Base-by-base conservation (phyloP, 2,797 vertebrate species). In the Helostoma temminkii region DNA sequence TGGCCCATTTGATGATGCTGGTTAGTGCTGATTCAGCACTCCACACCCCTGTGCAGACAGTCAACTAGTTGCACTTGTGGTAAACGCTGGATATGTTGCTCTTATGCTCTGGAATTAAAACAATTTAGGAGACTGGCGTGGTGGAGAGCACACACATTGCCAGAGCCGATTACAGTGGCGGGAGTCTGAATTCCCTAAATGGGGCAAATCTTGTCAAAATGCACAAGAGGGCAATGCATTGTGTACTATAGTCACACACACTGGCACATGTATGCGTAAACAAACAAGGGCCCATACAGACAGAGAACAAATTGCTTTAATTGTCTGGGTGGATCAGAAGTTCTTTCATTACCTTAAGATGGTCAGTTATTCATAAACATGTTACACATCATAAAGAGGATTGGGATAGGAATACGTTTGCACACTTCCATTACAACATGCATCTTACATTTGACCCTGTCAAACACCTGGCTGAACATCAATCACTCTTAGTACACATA, bases 11-110 rank as follows among this genome's bases (percentile, higher is more conserved):
- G 70, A 60, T 54, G 54, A 18, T 46, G 59, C 21, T 63, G 58
- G 68, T 78, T 83, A 84, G 91, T 86, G 86, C 89, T 89, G 86
- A 89, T 66, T 91, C 82, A 78, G 81, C 67, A 8, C 50, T 58
- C 48, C 47, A 24, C 47, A 69, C 21, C 42, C 26, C 66, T 22
- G 50, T 70, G 43, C 74, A 55, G 57, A 59, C 81, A 24, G 88
- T 80, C 83, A 80, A 74, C 89, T 85, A 89, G 82, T n/a, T 36
- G 82, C 67, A 79, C 68, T 62, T 62, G 70, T 77, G 79, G 80
- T 77, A 69, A 85, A 88, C 67, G 43, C 55, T 56, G 56, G 58
- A 75, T 63, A 28, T 71, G 78, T 81, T 67, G 47, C 83, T 73
- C 32, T 55, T n/a, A 43, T 39, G 56, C 76, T 71, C 69, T n/a